Evolutionary conservation across 2,888 invertebrate species (phyloP).

Genomic region (Tholera decimalis): DNA sequence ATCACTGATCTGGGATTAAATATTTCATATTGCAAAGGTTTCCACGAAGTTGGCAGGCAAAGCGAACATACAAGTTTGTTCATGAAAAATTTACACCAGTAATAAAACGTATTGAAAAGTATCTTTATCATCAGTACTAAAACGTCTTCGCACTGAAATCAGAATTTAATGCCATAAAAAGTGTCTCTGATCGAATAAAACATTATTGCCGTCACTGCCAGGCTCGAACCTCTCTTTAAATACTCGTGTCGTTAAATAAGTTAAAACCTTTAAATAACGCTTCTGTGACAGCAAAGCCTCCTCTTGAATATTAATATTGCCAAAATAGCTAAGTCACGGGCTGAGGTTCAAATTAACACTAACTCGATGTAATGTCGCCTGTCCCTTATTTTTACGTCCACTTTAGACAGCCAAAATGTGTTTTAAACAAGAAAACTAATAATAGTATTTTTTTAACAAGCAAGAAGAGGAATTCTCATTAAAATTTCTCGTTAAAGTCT

Average conservation of each 20-base stretch:
- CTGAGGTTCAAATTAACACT: conserved; percentile 67
- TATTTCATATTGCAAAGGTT: conserved; percentile 57
- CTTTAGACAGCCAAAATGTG: conserved; percentile 29
- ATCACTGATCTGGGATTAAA: conserved; percentile 55
- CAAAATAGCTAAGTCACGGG: conserved; percentile 68
- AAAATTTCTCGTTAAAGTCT: conserved; percentile 57
- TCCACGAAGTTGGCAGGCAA: conserved; percentile 36
- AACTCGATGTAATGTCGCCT: conserved; percentile 47
- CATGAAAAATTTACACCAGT: conserved; percentile 26
- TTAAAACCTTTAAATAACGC: conserved; percentile 56
- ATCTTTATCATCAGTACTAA: conserved; percentile 9
- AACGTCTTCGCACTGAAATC: conserved; percentile 18
- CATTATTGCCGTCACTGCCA: conserved; percentile 13
- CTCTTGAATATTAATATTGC: conserved; percentile 67
- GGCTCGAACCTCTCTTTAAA: conserved; percentile 31
- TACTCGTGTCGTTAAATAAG: conserved; percentile 46
- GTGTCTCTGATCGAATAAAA: too few relatives aligned
- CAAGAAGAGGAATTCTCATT: conserved; percentile 54
- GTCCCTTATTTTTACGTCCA: conserved; percentile 22
- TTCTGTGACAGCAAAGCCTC: conserved; percentile 52
- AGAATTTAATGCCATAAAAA: too few relatives aligned
- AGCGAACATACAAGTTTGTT: conserved; percentile 31
- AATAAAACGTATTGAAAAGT: conserved; percentile 33
- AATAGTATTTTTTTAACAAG: conserved; percentile 50
- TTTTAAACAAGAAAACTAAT: conserved; percentile 47